phyloP scores from a whole-genome alignment of 1,140 invertebrate species.

The Saccostrea echinata region DNA sequence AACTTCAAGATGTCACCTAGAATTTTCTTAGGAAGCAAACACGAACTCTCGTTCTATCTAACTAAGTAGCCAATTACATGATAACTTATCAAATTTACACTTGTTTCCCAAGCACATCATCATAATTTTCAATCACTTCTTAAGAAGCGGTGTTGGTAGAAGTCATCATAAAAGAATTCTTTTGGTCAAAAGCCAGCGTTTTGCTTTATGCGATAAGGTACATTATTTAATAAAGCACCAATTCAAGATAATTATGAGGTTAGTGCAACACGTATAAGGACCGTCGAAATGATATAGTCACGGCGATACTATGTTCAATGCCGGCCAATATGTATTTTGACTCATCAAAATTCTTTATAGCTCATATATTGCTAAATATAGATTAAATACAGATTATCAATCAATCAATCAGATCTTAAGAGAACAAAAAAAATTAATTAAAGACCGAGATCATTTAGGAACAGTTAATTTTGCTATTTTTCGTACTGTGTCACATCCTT shows the following conservation, averaged over 20 bases:
- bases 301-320: too few relatives aligned
- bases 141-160: not conserved
- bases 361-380: too few relatives aligned
- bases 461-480: too few relatives aligned
- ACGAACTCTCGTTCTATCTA: not conserved
- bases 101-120: not conserved
- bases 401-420: too few relatives aligned
- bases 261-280: too few relatives aligned
- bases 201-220: not conserved
- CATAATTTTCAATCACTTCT: slow-evolving; percentile 8
- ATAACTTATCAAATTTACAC: slow-evolving; percentile 26
- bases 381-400: too few relatives aligned
- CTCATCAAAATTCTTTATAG: too few relatives aligned
- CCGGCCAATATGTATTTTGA: too few relatives aligned
- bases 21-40: not conserved
- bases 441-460: too few relatives aligned
- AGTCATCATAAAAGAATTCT: not conserved
- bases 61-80: slow-evolving; percentile 15
- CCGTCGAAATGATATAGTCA: not conserved
- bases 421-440: too few relatives aligned
- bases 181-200: not conserved
- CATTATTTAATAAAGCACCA: slow-evolving; percentile 4
- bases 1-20: not conserved
- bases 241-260: too few relatives aligned
- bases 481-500: too few relatives aligned